Evolutionary conservation across 2,113 vertebrate species (phyloP), one percentile per base, ranked within the genome.

Genomic region (Raja brachyura): DNA sequence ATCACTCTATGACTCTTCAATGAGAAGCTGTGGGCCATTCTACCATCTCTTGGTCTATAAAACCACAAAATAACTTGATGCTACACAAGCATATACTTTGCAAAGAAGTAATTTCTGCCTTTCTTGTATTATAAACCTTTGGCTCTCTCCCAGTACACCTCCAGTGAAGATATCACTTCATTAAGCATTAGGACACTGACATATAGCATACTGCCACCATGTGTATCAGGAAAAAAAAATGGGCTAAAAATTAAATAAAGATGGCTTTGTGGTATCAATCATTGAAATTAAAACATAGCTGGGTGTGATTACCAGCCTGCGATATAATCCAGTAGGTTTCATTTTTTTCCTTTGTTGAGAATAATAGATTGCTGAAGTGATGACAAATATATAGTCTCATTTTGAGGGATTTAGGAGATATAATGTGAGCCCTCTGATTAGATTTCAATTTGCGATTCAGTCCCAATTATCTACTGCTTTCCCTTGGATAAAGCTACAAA

Each of bases 211-310:
- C 59, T 88, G 59, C n/a, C n/a, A 6, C n/a, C 11, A 88, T 59
- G 13, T 8, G 48, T 28, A n/a, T 63, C 59, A 63, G 83, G 14
- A 66, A 88, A 88, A 88, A 88, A 31, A 88, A 88, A 88, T 31
- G 56, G 28, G 16, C n/a, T 14, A 88, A 88, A 63, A 88, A 88
- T 88, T 63, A 88, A 88, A 88, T 88, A 88, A 63, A 88, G 14
- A 88, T 66, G 83, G 63, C 56, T 66, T 88, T 18, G 13, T 59
- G 63, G 59, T 31, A 63, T 88, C 83, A 66, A 33, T 88, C 83
- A 63, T 9, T 31, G 28, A 8, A 28, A 63, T 63, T 88, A 88
- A n/a, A 14, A 63, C 28, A 31, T 63, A 63, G 28, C 59, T 66
- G 59, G 28, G 28, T 63, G n/a, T 88, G 83, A 88, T 88, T 88